These are phyloP conservation scores for Pseudolycoriella hygida DNA, from an alignment of 2,888 invertebrate species.

Conservation along the genomic window DNA sequence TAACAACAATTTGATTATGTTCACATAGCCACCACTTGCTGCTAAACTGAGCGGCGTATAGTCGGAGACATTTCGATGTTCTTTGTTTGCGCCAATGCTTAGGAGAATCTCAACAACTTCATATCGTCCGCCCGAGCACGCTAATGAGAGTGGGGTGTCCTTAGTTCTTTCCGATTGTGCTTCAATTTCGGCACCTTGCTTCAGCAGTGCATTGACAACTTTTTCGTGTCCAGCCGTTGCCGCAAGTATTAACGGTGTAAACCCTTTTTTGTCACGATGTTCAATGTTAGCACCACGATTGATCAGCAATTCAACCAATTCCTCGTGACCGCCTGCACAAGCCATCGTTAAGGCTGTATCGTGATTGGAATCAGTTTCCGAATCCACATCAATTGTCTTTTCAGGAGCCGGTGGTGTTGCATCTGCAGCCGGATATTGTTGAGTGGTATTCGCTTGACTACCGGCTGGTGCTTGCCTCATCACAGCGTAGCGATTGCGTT, in stretches of 20 bases:
- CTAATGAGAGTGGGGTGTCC: slow-evolving; percentile 92
- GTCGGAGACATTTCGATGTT: slow-evolving; percentile 96
- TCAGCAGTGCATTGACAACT: slow-evolving; percentile 77
- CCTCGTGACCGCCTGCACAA: slow-evolving; percentile 93
- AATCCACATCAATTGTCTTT: slow-evolving; percentile 82
- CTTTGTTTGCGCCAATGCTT: slow-evolving; percentile 83
- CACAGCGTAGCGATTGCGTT: slow-evolving; percentile 24
- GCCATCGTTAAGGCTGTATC: slow-evolving; percentile 96
- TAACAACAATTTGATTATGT: slow-evolving; percentile 87
- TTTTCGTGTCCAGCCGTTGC: slow-evolving; percentile 91
- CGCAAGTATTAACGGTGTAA: slow-evolving; percentile 91
- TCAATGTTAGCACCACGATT: slow-evolving; percentile 90
- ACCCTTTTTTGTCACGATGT: slow-evolving; percentile 97
- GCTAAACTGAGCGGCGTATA: slow-evolving; percentile 98
- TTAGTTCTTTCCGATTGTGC: slow-evolving; percentile 98
- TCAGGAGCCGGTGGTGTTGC: slow-evolving; percentile 31
- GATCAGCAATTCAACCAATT: slow-evolving; percentile 81
- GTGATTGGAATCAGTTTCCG: slow-evolving; percentile 96
- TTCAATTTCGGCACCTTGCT: slow-evolving; percentile 92
- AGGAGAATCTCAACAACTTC: slow-evolving; percentile 89
- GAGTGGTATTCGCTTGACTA: slow-evolving; percentile 18
- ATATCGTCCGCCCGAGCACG: slow-evolving; percentile 92
- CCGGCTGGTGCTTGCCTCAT: slow-evolving; percentile 28
- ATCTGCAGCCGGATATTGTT: slow-evolving; percentile 2
- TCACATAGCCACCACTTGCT: slow-evolving; percentile 95